Evolutionary conservation across 2,888 invertebrate genomes (phyloP).

Genomic region (Lapara coniferarum): DNA sequence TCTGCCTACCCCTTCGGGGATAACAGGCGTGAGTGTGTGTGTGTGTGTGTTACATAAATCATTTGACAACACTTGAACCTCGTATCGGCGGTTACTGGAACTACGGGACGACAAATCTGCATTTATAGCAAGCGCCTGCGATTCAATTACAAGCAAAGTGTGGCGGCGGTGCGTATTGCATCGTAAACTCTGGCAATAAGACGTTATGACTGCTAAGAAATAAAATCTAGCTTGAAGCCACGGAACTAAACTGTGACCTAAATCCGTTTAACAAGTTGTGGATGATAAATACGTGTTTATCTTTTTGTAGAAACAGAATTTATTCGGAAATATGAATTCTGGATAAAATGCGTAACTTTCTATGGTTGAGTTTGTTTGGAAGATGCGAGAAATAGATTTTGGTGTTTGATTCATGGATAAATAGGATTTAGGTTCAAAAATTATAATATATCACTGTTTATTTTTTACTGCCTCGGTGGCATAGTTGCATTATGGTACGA

Average conservation of each 20-base stretch:
- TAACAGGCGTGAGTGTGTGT: too few relatives aligned
- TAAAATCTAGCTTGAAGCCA: conserved; percentile 49
- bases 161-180: conserved; percentile 72
- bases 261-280: conserved; percentile 24
- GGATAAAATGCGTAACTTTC: too few relatives aligned
- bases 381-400: too few relatives aligned
- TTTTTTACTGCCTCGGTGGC: too few relatives aligned
- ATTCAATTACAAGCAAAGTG: conserved; percentile 79
- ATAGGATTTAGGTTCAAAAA: too few relatives aligned
- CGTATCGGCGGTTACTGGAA: conserved; percentile 19
- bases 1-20: too few relatives aligned
- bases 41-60: too few relatives aligned
- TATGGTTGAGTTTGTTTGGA: too few relatives aligned
- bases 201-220: conserved; percentile 65
- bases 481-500: too few relatives aligned
- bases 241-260: conserved; percentile 27
- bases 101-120: conserved; percentile 52
- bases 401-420: too few relatives aligned
- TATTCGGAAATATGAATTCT: not conserved
- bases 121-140: conserved; percentile 73
- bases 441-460: too few relatives aligned
- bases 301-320: not conserved
- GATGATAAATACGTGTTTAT: conserved; percentile 12
- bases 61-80: not conserved
- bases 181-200: conserved; percentile 74